These are phyloP conservation scores for Epizoanthus rinbou DNA, from an alignment of 92 coral and sea anemone genomes.

Conservation along the genomic window DNA sequence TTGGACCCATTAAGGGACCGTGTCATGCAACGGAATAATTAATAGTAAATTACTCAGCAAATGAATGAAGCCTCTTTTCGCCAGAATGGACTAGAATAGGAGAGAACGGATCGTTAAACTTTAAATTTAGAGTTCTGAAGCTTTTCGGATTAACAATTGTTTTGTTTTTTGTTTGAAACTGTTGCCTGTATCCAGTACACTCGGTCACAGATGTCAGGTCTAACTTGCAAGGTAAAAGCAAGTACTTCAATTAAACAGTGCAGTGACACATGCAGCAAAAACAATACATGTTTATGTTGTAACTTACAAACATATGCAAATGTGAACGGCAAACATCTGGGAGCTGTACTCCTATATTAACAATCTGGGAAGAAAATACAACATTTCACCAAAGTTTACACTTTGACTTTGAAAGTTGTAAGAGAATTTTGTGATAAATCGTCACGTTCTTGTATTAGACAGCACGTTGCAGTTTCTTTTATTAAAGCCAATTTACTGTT, in stretches of 20 bases:
- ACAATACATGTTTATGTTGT: conserved; percentile 34
- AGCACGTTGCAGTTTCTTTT: too few species aligned
- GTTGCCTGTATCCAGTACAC: background rate
- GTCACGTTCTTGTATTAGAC: too few species aligned
- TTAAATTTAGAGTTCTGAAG: background rate
- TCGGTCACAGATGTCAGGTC: background rate
- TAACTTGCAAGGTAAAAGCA: background rate
- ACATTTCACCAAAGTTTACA: background rate
- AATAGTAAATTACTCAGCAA: background rate
- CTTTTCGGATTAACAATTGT: background rate
- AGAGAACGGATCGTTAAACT: background rate
- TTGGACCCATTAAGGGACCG: background rate
- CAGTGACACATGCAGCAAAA: background rate
- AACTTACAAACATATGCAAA: conserved; percentile 21
- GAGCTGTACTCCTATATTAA: background rate
- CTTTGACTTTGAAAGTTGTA: too few species aligned
- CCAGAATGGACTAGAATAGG: background rate
- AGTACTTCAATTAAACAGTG: background rate
- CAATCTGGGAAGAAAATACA: background rate
- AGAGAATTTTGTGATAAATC: too few species aligned
- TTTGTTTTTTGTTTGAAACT: background rate
- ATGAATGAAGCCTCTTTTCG: background rate
- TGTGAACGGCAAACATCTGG: background rate
- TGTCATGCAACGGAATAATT: background rate
- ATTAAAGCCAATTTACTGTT: too few species aligned